Conservation (phyloP, 2,113 vertebrate genomes). For the Halcyon malimbica region DNA sequence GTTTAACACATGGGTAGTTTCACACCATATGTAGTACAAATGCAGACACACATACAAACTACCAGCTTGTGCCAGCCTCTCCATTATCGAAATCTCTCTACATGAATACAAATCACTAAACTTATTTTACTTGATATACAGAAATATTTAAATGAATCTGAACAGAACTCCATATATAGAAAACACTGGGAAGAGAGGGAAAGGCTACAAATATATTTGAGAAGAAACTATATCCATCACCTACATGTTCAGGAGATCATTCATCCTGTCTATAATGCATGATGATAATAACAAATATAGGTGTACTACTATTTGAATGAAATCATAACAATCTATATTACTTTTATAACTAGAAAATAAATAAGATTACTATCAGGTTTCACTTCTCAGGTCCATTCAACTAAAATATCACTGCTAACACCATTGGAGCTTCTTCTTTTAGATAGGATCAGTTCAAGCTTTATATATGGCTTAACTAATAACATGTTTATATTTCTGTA, state of each 20-base stretch:
- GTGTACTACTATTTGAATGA: not conserved
- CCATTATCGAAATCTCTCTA: not conserved
- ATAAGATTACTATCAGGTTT: not conserved
- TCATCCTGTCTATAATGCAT: not conserved
- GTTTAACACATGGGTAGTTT: conserved; percentile 55
- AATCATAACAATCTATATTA: not conserved
- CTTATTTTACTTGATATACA: not conserved
- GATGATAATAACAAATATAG: not conserved
- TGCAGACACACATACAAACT: not conserved
- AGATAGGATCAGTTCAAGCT: not conserved
- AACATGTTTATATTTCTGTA: not conserved
- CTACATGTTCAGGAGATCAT: not conserved
- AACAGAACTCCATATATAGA: not conserved
- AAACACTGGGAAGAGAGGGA: not conserved
- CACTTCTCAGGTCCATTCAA: not conserved
- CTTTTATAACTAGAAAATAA: not conserved
- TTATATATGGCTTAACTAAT: not conserved
- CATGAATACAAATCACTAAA: not conserved
- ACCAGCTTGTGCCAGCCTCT: not conserved
- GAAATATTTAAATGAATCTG: not conserved
- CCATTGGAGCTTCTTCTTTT: not conserved
- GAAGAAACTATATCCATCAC: not conserved
- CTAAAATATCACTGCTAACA: not conserved
- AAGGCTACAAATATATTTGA: not conserved
- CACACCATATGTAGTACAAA: conserved; percentile 35